Base-by-base conservation (phyloP, 1,140 invertebrate species). In the Lysiphlebus fabarum region DNA sequence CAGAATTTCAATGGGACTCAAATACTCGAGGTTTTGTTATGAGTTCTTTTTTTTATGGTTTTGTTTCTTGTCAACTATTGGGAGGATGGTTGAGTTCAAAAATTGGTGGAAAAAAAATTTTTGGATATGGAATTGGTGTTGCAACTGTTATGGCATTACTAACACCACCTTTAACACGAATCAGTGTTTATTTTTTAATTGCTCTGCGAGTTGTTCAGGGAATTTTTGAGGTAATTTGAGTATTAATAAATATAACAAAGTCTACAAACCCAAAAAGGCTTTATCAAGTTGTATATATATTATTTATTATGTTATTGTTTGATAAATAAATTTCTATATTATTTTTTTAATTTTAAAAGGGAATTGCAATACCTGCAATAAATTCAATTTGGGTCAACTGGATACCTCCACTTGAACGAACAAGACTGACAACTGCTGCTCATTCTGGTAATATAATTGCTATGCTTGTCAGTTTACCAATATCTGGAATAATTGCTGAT, bases 281-380 rank as follows among this genome's bases (percentile, higher is more conserved):
- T n/a, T n/a, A n/a, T n/a, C n/a, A n/a, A n/a, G n/a, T n/a, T n/a
- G n/a, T n/a, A n/a, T n/a, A n/a, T n/a, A n/a, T n/a, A n/a, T n/a
- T n/a, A n/a, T n/a, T n/a, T n/a, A n/a, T n/a, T n/a, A n/a, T n/a
- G n/a, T n/a, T n/a, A n/a, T n/a, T n/a, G n/a, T n/a, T n/a, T 26
- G 17, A 26, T 26, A 26, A 26, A 26, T 26, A 26, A 26, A 2
- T 26, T 17, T 17, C 17, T n/a, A n/a, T n/a, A n/a, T n/a, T n/a
- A 26, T 4, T 26, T 26, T 26, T 2, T 26, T 26, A 1, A 26
- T 26, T 26, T 70, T 45, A 26, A 26, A 68, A 93, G 90, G 93
- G 93, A 47, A 92, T 95, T 0, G 92, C 91, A 1, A 95, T 92
- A 76, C 93, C 93, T 6, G 88, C 90, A 62, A 93, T 94, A 54